These are phyloP conservation scores for Australoheros scitulus DNA, from an alignment of 2,113 vertebrate genomes.

Conservation along the genomic window DNA sequence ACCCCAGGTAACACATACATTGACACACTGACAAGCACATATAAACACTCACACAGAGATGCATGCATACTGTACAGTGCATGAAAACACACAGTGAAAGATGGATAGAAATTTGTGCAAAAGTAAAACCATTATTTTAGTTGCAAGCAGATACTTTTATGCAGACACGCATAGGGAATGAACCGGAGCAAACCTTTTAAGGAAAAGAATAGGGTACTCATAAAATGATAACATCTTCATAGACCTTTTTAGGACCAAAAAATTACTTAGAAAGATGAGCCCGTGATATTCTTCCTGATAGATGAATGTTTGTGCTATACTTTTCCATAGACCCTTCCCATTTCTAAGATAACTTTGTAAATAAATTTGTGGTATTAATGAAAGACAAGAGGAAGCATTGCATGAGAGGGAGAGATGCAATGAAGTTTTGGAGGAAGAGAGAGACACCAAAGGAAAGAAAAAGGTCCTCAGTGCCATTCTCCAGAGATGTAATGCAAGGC, in stretches of 20 bases:
- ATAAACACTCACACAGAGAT: conserved; percentile 36
- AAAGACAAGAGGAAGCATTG: background rate
- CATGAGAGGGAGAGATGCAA: background rate
- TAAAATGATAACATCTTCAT: conserved; percentile 39
- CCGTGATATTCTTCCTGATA: background rate
- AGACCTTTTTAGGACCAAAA: conserved; percentile 18
- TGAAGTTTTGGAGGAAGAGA: background rate
- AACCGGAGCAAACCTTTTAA: conserved; percentile 45
- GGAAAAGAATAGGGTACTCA: conserved; percentile 36
- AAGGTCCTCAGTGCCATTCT: conserved; percentile 42
- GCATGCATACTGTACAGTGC: conserved; percentile 11
- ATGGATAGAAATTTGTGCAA: conserved; percentile 45
- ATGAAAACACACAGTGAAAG: conserved; percentile 13
- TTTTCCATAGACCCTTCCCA: background rate
- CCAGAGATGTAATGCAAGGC: conserved; percentile 54
- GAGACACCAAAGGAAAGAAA: background rate
- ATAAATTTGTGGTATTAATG: background rate
- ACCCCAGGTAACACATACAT: conserved; percentile 62
- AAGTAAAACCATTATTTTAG: conserved; percentile 11
- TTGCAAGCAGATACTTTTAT: background rate
- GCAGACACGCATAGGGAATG: conserved; percentile 11
- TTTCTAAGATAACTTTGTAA: background rate
- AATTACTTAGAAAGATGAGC: conserved; percentile 1
- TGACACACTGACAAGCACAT: conserved; percentile 35
- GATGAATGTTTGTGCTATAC: background rate